Base-by-base conservation (phyloP, 2,797 vertebrate species). In the Acestrorhynchus altus region DNA sequence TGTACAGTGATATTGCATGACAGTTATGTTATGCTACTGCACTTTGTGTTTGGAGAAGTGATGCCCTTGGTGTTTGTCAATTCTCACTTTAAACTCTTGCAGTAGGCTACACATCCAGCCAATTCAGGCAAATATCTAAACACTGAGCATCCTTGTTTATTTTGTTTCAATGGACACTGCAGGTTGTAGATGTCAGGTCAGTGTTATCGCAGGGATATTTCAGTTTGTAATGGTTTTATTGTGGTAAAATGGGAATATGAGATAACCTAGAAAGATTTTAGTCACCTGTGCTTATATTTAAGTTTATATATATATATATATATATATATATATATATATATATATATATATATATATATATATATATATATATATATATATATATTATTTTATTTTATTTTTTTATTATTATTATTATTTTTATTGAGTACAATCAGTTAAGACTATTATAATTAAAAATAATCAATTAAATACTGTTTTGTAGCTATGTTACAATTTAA, bases 171-270 rank as follows among this genome's bases (percentile, higher is more conserved):
- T n/a, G n/a, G n/a, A n/a, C 82, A 86, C 79, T 84, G 78, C 69
- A 15, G 67, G 70, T 78, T 67, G 83, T 83, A 81, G 64, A 82
- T 42, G 78, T 83, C 71, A 80, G 84, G 84, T 81, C 84, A 77
- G 86, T 72, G 78, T 71, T 89, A 87, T 90, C 78, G 81, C 87
- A 56, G 60, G 81, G 40, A 20, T 46, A 83, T 81, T 87, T 89
- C 77, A 86, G 87, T 54, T 26, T 24, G 56, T 26, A 18, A 39
- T n/a, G n/a, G n/a, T n/a, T n/a, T n/a, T n/a, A n/a, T n/a, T n/a
- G n/a, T n/a, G n/a, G n/a, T n/a, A n/a, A n/a, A n/a, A n/a, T n/a
- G n/a, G n/a, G n/a, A n/a, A n/a, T n/a, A n/a, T n/a, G n/a, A n/a
- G n/a, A n/a, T n/a, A n/a, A n/a, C n/a, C n/a, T n/a, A n/a, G n/a